Conservation (phyloP, 1,140 invertebrate genomes). For the Zelostemma sp. region DNA sequence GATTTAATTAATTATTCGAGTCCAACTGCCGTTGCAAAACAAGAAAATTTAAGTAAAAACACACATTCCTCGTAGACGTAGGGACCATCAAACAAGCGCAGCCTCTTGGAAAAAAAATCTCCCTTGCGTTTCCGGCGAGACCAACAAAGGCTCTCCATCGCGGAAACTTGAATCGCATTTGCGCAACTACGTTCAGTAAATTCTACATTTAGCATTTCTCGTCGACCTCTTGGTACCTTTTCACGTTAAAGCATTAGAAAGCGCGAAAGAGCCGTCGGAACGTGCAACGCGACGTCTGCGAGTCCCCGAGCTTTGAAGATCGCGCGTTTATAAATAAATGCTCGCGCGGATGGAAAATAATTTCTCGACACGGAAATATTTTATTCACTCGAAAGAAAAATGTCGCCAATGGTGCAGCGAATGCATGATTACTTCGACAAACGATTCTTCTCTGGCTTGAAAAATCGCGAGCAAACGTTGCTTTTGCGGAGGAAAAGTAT, state of each 20-base stretch:
- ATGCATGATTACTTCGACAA: constrained; percentile 5
- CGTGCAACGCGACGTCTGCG: constrained; percentile 16
- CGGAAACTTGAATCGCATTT: constrained; percentile 30
- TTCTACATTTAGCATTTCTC: not conserved
- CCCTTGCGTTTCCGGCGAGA: constrained; percentile 20
- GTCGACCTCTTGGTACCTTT: constrained; percentile 1
- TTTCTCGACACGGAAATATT: constrained; percentile 29
- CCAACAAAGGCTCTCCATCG: constrained; percentile 38
- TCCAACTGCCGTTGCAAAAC: constrained; percentile 21
- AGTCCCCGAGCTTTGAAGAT: constrained; percentile 28
- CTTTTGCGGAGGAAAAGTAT: not conserved
- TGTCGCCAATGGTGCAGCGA: constrained; percentile 1
- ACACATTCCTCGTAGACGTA: constrained; percentile 1
- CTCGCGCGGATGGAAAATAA: constrained; percentile 16
- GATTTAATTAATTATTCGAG: constrained; percentile 48
- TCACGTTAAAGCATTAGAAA: not conserved
- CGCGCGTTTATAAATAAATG: constrained; percentile 24
- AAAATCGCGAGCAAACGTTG: not conserved
- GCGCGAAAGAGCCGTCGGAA: not conserved
- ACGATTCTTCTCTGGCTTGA: not conserved
- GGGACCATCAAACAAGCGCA: constrained; percentile 38
- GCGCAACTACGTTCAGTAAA: constrained; percentile 20
- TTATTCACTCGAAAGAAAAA: constrained; percentile 25
- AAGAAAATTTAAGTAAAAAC: constrained; percentile 17
- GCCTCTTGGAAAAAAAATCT: constrained; percentile 25